These are phyloP conservation scores for Takifugu rubripes DNA, from an alignment of 2,797 vertebrate genomes.

Conservation along the genomic window DNA sequence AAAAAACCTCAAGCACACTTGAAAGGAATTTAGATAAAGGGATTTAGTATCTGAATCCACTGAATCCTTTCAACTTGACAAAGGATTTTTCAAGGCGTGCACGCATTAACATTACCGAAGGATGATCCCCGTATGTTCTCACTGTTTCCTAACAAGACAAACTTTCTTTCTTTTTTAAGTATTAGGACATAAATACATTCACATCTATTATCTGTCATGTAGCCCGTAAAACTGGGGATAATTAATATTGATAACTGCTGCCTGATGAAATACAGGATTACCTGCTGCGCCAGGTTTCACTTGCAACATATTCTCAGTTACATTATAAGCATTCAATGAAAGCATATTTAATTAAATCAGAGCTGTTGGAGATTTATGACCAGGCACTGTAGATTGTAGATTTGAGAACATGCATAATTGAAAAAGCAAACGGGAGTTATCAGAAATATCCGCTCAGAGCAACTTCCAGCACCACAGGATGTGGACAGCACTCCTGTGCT, in stretches of 20 bases:
- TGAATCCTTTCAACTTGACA: slow-evolving; percentile 10
- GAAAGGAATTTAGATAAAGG: slow-evolving; percentile 21
- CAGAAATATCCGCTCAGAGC: slow-evolving; percentile 11
- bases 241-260: not conserved
- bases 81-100: slow-evolving; percentile 6
- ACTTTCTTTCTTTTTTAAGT: not conserved
- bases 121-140: not conserved
- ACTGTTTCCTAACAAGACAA: not conserved
- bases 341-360: not conserved
- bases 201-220: not conserved
- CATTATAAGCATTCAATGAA: not conserved
- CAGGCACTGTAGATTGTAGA: not conserved
- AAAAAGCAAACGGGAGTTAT: slow-evolving; percentile 20
- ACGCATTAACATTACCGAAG: not conserved
- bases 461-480: slow-evolving; percentile 54
- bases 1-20: slow-evolving; percentile 3
- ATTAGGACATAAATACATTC: not conserved
- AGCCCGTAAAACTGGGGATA: not conserved
- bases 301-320: not conserved
- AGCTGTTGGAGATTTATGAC: not conserved
- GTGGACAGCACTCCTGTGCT: slow-evolving; percentile 35
- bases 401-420: slow-evolving; percentile 5
- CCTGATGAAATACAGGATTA: not conserved
- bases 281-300: not conserved
- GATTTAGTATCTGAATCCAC: slow-evolving; percentile 10